Base-by-base conservation (phyloP, 2,797 vertebrate species). In the Leucoraja ocellata region DNA sequence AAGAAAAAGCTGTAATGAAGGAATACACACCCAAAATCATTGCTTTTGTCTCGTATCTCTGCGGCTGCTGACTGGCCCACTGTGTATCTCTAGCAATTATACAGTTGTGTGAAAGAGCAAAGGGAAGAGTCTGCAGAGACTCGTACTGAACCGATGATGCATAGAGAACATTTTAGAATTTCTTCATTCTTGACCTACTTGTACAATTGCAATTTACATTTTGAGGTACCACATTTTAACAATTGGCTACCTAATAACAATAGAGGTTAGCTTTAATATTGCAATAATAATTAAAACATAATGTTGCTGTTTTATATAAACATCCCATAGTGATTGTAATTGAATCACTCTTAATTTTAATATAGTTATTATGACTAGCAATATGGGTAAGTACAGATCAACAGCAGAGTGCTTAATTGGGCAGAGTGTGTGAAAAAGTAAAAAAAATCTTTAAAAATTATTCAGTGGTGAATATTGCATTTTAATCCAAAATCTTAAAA, bases 401-500 rank as follows among this genome's bases (percentile, higher is more conserved):
- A 68, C n/a, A 16, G 65, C 18, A 32, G 16, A 9, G 16, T 36
- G 61, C 65, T 88, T 68, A 88, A 36, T 8, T 68, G n/a, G 63
- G 84, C 28, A 86, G 58, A 68, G 84, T 36, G 63, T 88, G n/a
- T 88, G 84, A 46, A 11, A 68, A 88, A 68, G 68, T n/a, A 65
- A 65, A 88, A 88, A 86, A 11, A 86, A 36, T 81, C 8, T 84
- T 63, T 28, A 4, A 14, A 21, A 68, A 88, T 18, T 65, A 88
- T 36, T 68, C 63, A 88, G 9, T 28, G 16, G 14, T 23, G 84
- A 88, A 88, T 61, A 88, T 68, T 36, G n/a, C 84, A 88, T 36
- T 88, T 88, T 88, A 88, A 88, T 88, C 16, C 84, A 88, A 36
- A 88, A 88, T 68, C 63, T 36, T 36, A 25, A 65, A 84, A 88